Conservation (phyloP, 2,113 vertebrate genomes). For the Anhinga rufa region DNA sequence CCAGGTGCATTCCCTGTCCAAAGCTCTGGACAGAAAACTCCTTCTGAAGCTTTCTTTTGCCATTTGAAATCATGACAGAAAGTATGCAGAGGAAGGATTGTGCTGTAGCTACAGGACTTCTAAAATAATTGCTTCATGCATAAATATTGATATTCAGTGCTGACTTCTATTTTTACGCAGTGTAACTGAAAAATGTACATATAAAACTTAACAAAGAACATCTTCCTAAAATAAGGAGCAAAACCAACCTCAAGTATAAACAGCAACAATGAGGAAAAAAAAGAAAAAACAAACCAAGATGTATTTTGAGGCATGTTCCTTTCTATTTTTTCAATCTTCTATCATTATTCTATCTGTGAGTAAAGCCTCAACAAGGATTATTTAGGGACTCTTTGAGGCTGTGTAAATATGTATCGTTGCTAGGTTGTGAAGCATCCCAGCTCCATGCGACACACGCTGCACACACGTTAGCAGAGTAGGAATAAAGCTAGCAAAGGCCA, state of each 20-base stretch:
- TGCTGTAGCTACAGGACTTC: background rate
- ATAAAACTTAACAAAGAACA: background rate
- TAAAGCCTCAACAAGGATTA: background rate
- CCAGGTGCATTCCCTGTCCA: background rate
- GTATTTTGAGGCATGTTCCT: background rate
- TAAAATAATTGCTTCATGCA: background rate
- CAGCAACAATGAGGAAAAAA: background rate
- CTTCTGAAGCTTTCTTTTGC: background rate
- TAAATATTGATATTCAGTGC: background rate
- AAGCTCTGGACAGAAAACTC: background rate
- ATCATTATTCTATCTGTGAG: background rate
- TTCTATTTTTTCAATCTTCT: background rate
- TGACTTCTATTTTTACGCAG: background rate
- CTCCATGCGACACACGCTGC: background rate
- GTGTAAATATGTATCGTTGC: background rate
- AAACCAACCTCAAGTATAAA: background rate
- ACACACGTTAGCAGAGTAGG: fast-evolving
- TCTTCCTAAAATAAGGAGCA: background rate
- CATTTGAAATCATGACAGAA: background rate
- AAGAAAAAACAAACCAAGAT: background rate
- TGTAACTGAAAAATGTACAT: background rate
- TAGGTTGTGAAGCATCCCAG: background rate
- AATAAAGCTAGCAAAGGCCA: background rate
- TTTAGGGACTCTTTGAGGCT: background rate
- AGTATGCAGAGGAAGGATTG: background rate